Conservation (phyloP, 2,888 invertebrate species). For the Protophormia terraenovae region DNA sequence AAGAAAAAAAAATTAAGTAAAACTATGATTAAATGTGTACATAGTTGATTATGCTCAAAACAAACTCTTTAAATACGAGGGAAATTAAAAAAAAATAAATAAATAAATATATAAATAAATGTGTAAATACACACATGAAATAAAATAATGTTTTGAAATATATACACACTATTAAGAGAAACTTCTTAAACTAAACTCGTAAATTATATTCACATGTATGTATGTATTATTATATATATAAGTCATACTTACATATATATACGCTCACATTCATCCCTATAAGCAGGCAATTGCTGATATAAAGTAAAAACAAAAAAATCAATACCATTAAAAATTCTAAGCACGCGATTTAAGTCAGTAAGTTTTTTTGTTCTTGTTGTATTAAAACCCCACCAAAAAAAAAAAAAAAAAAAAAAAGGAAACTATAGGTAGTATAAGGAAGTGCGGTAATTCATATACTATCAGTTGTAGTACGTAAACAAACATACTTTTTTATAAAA, state of each 20-base stretch:
- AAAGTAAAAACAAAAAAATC: constrained; percentile 49
- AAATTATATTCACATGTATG: too few relatives aligned
- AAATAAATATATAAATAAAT: too few relatives aligned
- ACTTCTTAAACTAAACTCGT: too few relatives aligned
- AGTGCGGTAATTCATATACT: background rate
- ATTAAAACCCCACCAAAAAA: background rate
- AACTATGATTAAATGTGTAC: constrained; percentile 3
- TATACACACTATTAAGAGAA: too few relatives aligned
- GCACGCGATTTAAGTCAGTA: constrained; percentile 66
- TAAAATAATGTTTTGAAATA: too few relatives aligned
- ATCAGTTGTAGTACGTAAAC: background rate
- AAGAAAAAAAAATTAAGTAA: background rate
- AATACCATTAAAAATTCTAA: constrained; percentile 63
- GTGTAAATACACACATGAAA: too few relatives aligned
- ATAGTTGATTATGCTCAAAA: background rate
- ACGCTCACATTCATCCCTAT: background rate
- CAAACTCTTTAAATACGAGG: background rate
- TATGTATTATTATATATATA: too few relatives aligned
- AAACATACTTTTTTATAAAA: background rate
- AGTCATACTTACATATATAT: background rate
- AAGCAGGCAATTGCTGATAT: constrained; percentile 30
- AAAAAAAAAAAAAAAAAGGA: constrained; percentile 6
- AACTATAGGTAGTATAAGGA: background rate
- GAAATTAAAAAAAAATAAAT: too few relatives aligned
- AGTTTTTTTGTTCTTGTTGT: constrained; percentile 8